Evolutionary conservation across 1,140 invertebrate genomes (phyloP).

Genomic region (Antheraea mylitta): DNA sequence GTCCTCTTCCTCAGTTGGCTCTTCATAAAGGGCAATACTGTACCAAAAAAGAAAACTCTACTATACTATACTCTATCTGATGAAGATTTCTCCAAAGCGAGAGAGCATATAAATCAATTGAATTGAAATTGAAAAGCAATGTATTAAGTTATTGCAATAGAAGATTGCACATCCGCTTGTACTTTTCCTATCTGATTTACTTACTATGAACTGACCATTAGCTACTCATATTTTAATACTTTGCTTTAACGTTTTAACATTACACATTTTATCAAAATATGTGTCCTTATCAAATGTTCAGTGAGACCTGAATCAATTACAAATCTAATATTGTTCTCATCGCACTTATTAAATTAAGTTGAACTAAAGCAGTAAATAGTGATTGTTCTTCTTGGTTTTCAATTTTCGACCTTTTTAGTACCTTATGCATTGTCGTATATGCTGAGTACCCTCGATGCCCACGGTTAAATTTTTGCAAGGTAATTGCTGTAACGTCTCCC

Average conservation of each 20-base stretch:
- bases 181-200: slow-evolving; percentile 9
- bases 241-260: slow-evolving; percentile 12
- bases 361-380: no score
- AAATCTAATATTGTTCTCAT: slow-evolving; percentile 3
- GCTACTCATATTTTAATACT: slow-evolving; percentile 8
- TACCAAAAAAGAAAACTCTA: no score
- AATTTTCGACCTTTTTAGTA: no score
- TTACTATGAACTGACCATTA: slow-evolving; percentile 1
- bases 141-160: slow-evolving; percentile 7
- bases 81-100: no score
- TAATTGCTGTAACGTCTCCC: background rate
- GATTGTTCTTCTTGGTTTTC: no score
- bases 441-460: background rate
- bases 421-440: background rate
- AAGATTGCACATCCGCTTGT: slow-evolving; percentile 9
- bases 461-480: background rate
- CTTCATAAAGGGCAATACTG: no score
- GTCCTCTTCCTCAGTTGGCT: no score
- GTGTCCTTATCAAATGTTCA: slow-evolving; percentile 2
- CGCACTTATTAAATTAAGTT: background rate
- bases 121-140: slow-evolving; percentile 8
- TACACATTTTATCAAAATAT: slow-evolving; percentile 4
- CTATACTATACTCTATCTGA: no score
- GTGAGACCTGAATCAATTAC: slow-evolving; percentile 3
- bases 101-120: no score